These are phyloP conservation scores for Lagopus muta DNA, from an alignment of 2,113 vertebrate genomes.

Conservation along the genomic window DNA sequence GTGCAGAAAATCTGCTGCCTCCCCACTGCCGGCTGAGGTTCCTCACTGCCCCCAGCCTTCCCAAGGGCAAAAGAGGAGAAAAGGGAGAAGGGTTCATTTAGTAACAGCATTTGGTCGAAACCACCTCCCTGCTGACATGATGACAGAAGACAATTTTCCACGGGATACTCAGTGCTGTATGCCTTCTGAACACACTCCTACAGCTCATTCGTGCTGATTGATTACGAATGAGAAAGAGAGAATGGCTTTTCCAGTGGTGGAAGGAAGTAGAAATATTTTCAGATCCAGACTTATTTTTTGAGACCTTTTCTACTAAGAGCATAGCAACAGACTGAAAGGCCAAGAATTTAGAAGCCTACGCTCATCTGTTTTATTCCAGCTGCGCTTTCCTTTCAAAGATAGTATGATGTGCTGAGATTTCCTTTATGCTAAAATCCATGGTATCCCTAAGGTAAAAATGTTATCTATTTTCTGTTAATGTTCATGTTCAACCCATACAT, in stretches of 20 bases:
- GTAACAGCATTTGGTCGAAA: background rate
- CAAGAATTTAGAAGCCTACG: background rate
- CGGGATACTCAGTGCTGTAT: background rate
- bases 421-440: background rate
- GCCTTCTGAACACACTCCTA: background rate
- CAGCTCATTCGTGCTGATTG: fast-evolving
- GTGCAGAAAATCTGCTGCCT: background rate
- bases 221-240: background rate
- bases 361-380: background rate
- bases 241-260: background rate
- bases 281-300: background rate
- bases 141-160: background rate
- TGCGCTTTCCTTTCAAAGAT: background rate
- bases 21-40: fast-evolving
- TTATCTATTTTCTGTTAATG: background rate
- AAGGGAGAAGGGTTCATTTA: background rate
- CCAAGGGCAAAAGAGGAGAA: background rate
- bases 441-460: slow-evolving; percentile 15
- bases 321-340: background rate
- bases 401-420: background rate
- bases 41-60: background rate
- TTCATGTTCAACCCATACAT: background rate
- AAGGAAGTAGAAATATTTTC: background rate
- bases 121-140: fast-evolving
- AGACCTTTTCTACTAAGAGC: background rate